Base-by-base conservation (phyloP, 2,113 vertebrate genomes). In the Daphoenositta chrysoptera region DNA sequence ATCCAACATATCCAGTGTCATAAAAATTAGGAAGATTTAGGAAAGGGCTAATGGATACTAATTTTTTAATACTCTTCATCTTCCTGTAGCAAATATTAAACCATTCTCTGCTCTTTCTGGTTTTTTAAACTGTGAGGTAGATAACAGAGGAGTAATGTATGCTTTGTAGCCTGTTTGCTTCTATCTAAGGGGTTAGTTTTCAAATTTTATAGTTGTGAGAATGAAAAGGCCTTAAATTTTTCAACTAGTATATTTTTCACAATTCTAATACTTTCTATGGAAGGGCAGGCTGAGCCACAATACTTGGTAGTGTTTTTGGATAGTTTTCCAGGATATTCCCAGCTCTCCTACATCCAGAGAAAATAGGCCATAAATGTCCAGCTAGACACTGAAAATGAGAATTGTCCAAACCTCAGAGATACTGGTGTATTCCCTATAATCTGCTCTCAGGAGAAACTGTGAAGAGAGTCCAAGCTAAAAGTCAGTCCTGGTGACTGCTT, bases 181-280 rank as follows among this genome's bases (percentile, higher is more conserved):
- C 42, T 84, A 22, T 31, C 80, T 44, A 83, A 65, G 63, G 37
- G 13, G 27, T 72, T 88, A 60, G 42, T 65, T 92, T 56, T 92
- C 33, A 83, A 35, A 54, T 96, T 97, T 89, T 85, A 69, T 69
- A 95, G 56, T 5, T 85, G 7, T 75, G 78, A 80, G 87, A 82
- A 53, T 89, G 76, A 91, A 95, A 89, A 66, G 83, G 94, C 91
- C 94, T 97, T 95, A 94, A 39, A 71, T 68, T 61, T 87, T 93
- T 81, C 75, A 73, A 10, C 76, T 48, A 86, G 30, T n/a, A 6
- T 42, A 82, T 45, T 76, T 96, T 96, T 91, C 72, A 82, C 69
- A 90, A 69, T 66, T 89, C 24, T 61, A 3, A 6, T 64, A 6
- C 86, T 93, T 84, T 87, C 28, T 60, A 69, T 39, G 39, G 82